Percentiles rank a stretch among this genome's conserved stretches.
Evolutionary conservation across 1,140 invertebrate genomes (phyloP).

Genomic region (Brachionus koreanus): DNA sequence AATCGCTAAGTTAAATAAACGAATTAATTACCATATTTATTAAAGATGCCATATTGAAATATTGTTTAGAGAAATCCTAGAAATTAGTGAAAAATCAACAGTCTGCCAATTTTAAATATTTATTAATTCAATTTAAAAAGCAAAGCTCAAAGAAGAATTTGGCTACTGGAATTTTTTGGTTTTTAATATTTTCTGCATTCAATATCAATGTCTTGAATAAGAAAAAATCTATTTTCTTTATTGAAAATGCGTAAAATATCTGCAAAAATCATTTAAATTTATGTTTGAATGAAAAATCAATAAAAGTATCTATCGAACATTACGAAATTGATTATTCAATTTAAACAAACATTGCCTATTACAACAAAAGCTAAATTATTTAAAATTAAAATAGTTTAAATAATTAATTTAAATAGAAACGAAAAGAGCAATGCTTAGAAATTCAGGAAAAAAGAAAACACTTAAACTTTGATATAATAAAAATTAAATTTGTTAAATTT

Average conservation of each 20-base stretch:
- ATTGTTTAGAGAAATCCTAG: not conserved
- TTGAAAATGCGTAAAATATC: not conserved
- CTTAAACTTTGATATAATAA: not conserved
- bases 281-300: not conserved
- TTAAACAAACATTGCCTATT: not conserved
- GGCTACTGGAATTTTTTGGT: no score
- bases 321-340: not conserved
- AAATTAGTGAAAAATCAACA: not conserved
- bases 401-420: not conserved
- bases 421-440: not conserved
- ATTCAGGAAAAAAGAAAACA: not conserved
- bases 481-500: constrained; percentile 11
- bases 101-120: not conserved
- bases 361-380: not conserved
- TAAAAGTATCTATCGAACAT: not conserved
- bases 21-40: not conserved
- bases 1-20: not conserved
- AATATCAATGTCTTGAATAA: no score
- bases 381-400: not conserved
- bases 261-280: not conserved
- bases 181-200: no score
- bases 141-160: not conserved
- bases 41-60: not conserved
- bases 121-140: not conserved
- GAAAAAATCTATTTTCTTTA: no score